Percentiles rank a stretch among this genome's conserved stretches.
These are phyloP conservation scores for Aegypius monachus DNA, from an alignment of 2,113 vertebrate genomes.

Conservation along the genomic window DNA sequence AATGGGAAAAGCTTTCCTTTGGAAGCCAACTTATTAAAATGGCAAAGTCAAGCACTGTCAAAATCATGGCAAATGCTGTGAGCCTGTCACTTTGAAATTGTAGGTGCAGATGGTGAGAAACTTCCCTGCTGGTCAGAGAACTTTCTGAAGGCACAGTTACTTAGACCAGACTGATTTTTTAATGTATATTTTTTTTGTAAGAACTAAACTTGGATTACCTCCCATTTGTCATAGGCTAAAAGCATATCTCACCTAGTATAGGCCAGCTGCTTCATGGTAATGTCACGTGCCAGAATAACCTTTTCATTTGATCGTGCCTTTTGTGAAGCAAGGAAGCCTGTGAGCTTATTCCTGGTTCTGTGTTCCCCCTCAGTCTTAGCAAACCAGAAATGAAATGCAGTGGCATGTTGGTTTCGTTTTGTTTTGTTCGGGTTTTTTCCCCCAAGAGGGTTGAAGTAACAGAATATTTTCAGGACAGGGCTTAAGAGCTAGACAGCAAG, in stretches of 20 bases:
- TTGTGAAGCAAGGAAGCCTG: not conserved
- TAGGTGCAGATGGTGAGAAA: not conserved
- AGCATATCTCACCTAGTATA: not conserved
- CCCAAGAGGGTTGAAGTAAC: not conserved
- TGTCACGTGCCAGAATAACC: not conserved
- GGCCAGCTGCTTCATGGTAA: not conserved
- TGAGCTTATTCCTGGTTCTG: not conserved
- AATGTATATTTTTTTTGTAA: not conserved
- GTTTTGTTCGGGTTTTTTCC: not conserved
- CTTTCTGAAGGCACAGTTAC: not conserved
- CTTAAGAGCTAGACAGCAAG: not conserved
- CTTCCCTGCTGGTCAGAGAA: constrained; percentile 7
- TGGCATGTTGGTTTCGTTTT: not conserved
- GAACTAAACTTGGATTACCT: not conserved
- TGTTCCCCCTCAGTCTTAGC: not conserved
- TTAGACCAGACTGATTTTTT: not conserved
- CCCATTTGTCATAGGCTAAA: not conserved
- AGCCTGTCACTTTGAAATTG: not conserved
- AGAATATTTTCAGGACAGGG: not conserved
- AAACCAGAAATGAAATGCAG: not conserved
- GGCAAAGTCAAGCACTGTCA: not conserved
- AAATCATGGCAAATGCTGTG: not conserved
- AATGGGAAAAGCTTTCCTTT: not conserved
- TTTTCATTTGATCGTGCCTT: not conserved
- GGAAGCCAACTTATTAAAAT: constrained; percentile 13